Base-by-base conservation (phyloP, 2,797 vertebrate genomes). In the Rhinoraja longicauda region DNA sequence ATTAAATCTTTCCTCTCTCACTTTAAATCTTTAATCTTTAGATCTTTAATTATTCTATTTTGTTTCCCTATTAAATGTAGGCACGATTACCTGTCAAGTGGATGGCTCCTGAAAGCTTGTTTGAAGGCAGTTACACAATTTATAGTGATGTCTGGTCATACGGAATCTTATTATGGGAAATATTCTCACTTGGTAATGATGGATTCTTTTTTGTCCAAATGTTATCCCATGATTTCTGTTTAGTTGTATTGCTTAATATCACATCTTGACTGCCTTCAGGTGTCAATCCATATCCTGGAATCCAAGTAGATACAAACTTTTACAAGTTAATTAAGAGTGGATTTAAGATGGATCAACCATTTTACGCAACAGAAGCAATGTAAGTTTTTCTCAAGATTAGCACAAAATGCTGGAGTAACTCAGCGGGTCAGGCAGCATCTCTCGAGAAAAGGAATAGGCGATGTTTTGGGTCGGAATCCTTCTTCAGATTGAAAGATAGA, bases 101-200 rank as follows among this genome's bases (percentile, higher is more conserved):
- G 99, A 99, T 99, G 99, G 97, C 99, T 67, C 99, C 99, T 0
- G 99, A 99, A 95, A 99, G 98, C 94, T 96, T 99, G 82, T 99
- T 99, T 0, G 96, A 98, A 94, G 98, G 98, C 29, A 96, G 97
- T 0, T 99, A 99, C 95, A 99, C 98, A 73, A 97, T 97, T 95
- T 98, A 99, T 96, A 99, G 99, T 92, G 99, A 99, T 9, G 96
- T 99, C 94, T 99, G 99, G 98, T 98, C 98, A 0, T 99, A 98
- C 0, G 98, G 99, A 94, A 98, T 99, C 95, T 96, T 99, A 93
- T 97, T 99, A 9, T 99, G 99, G 99, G 99, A 99, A 95, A 99
- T 99, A 95, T 99, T 99, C 95, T 99, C 99, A 59, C 96, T 99
- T 1, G 98, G 98, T 99, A 97, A 93, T 82, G 4, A 93, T 84